Percentiles rank a stretch among this genome's conserved stretches.
phyloP scores from a whole-genome alignment of 2,888 invertebrate species.

The Drosophila mercatorum region DNA sequence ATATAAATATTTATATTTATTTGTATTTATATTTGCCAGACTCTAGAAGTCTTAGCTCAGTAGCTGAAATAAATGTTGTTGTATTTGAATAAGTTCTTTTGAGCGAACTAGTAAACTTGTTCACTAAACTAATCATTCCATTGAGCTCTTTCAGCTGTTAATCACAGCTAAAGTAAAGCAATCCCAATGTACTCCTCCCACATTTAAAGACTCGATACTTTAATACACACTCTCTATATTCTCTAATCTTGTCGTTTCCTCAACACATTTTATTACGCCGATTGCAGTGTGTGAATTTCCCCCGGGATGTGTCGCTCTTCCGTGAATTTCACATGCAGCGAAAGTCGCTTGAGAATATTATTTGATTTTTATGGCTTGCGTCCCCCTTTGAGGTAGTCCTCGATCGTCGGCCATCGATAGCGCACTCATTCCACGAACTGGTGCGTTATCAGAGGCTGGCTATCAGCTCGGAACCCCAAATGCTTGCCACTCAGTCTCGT shows the following conservation, averaged over 20 bases:
- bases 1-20: background rate
- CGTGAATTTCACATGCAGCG: background rate
- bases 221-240: background rate
- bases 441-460: slow-evolving; percentile 43
- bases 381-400: slow-evolving; percentile 43
- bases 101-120: background rate
- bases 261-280: background rate
- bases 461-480: slow-evolving; percentile 61
- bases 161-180: no score
- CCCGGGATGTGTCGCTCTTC: background rate
- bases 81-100: no score
- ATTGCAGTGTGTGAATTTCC: background rate
- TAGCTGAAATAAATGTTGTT: no score
- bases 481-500: slow-evolving; percentile 61
- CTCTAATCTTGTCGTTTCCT: background rate
- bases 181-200: no score
- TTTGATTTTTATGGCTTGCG: background rate
- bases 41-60: no score
- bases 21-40: no score
- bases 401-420: background rate
- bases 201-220: background rate
- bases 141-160: no score
- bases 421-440: slow-evolving; percentile 5
- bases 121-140: background rate
- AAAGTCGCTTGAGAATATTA: no score